phyloP scores from a whole-genome alignment of 2,888 invertebrate genomes.

The Hyposoter didymator region DNA sequence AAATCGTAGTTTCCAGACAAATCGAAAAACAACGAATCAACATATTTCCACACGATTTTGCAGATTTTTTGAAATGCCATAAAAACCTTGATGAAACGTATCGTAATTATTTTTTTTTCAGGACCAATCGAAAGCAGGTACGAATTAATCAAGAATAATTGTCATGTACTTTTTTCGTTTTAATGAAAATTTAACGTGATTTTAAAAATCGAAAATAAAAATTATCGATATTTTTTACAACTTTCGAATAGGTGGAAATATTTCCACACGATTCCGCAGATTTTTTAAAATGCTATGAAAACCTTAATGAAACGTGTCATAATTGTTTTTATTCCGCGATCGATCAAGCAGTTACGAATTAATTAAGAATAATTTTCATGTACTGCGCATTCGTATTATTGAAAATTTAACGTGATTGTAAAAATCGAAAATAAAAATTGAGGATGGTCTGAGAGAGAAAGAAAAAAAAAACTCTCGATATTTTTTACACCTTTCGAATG shows the following conservation, averaged over 20 bases:
- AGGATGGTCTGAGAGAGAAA: slow-evolving; percentile 15
- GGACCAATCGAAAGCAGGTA: background rate
- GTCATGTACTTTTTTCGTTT: background rate
- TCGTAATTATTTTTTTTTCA: background rate
- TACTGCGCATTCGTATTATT: background rate
- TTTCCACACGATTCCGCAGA: background rate
- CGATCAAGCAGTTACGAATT: background rate
- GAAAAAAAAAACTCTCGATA: background rate
- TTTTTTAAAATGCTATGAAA: background rate
- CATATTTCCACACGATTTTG: background rate
- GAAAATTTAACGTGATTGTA: background rate
- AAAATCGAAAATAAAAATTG: slow-evolving; percentile 21
- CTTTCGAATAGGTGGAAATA: too few relatives aligned
- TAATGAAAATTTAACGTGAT: background rate
- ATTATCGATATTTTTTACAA: too few relatives aligned
- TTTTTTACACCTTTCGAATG: slow-evolving; percentile 2
- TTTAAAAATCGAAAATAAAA: slow-evolving; percentile 14
- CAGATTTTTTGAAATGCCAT: background rate
- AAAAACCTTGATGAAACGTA: background rate
- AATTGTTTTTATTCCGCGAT: background rate
- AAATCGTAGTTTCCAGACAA: background rate
- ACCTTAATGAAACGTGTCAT: background rate
- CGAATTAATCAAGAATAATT: background rate
- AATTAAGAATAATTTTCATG: background rate
- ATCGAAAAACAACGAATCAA: background rate